A percentile compares a stretch with the other conserved stretches of the same genome.
phyloP scores from a whole-genome alignment of 2,888 invertebrate species.

The Schizotus pectinicornis region DNA sequence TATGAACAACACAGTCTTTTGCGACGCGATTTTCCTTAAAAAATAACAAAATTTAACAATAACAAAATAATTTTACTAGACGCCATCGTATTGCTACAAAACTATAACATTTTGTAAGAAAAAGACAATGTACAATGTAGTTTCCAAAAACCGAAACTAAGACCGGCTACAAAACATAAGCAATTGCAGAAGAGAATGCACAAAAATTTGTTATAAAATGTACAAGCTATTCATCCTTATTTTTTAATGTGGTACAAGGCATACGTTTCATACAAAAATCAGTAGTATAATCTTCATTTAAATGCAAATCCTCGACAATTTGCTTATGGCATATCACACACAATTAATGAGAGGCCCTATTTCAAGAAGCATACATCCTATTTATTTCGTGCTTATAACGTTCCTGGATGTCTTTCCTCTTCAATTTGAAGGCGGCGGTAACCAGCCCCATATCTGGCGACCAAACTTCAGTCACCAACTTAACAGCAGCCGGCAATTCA shows the following conservation, averaged over 20 bases:
- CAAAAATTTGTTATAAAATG: slow-evolving; percentile 16
- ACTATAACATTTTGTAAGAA: slow-evolving; percentile 45
- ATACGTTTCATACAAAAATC: slow-evolving; percentile 8
- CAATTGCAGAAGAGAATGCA: slow-evolving; percentile 33
- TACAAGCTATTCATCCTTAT: slow-evolving; percentile 19
- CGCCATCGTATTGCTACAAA: slow-evolving; percentile 43
- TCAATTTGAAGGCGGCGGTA: slow-evolving; percentile 97
- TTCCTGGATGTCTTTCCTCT: slow-evolving; percentile 94
- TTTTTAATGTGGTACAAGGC: slow-evolving; percentile 23
- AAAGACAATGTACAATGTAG: slow-evolving; percentile 20
- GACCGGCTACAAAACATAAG: slow-evolving; percentile 30
- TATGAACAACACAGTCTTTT: slow-evolving; percentile 24
- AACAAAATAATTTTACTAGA: slow-evolving; percentile 29
- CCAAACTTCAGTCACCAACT: slow-evolving; percentile 92
- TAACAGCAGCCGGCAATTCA: slow-evolving; percentile 90
- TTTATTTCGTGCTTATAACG: slow-evolving; percentile 91
- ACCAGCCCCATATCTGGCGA: slow-evolving; percentile 97
- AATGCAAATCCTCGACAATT: slow-evolving; percentile 39
- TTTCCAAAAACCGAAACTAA: slow-evolving; percentile 25
- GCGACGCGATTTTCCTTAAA: slow-evolving; percentile 34
- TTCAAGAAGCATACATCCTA: slow-evolving; percentile 93
- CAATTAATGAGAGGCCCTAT: slow-evolving; percentile 44
- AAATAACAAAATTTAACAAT: slow-evolving; percentile 34
- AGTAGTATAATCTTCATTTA: slow-evolving; percentile 11
- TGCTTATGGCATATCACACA: slow-evolving; percentile 39